These are phyloP conservation scores for Vombatus ursinus DNA, from an alignment of 2,113 vertebrate species.

Conservation along the genomic window DNA sequence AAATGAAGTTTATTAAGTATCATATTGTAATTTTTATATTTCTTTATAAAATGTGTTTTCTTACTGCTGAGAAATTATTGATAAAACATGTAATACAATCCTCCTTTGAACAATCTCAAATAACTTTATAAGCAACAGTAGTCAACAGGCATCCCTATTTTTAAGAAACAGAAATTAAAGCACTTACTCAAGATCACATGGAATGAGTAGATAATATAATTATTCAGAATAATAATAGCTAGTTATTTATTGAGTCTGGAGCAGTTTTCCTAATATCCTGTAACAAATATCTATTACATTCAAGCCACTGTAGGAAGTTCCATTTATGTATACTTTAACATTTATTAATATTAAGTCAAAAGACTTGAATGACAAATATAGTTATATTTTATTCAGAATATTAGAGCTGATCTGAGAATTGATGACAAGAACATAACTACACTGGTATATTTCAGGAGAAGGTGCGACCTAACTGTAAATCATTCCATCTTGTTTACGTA, in stretches of 20 bases:
- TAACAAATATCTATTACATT: neutral
- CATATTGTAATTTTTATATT: conserved; percentile 12
- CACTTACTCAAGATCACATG: neutral
- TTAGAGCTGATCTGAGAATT: conserved; percentile 25
- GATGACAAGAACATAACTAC: neutral
- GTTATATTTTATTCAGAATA: conserved; percentile 45
- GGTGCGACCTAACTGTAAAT: neutral
- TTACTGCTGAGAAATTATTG: neutral
- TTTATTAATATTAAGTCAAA: conserved; percentile 3
- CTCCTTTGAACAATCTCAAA: conserved; percentile 36
- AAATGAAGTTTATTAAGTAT: conserved; percentile 36
- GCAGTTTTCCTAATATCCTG: conserved; percentile 24
- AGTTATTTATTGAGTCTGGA: neutral
- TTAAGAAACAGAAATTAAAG: neutral
- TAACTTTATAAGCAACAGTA: conserved; percentile 41
- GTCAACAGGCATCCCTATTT: conserved; percentile 2
- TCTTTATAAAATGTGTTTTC: neutral
- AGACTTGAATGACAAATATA: conserved; percentile 31
- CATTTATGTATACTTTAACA: neutral
- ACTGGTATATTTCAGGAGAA: neutral
- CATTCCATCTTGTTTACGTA: neutral
- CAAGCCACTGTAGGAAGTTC: neutral
- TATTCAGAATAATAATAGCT: conserved; percentile 23
- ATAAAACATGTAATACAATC: conserved; percentile 6
- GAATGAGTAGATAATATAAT: neutral